Evolutionary conservation across 2,797 vertebrate species (phyloP).

Genomic region (Micrastur ruficollis): DNA sequence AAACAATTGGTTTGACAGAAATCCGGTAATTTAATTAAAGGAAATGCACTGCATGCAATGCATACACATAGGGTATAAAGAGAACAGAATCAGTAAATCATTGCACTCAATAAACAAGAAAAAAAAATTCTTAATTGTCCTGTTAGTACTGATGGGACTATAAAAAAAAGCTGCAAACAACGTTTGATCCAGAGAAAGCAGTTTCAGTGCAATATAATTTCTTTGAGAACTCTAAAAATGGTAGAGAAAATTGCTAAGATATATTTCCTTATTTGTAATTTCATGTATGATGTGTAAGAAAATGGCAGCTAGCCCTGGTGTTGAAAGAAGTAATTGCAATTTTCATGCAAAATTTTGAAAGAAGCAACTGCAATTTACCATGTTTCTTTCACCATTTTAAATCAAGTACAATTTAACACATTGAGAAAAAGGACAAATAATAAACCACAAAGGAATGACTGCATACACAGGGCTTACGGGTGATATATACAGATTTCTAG

Average conservation of each 20-base stretch:
- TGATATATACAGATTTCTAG: background rate
- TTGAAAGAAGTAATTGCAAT: background rate
- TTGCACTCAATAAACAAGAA: background rate
- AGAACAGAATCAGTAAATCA: conserved; percentile 1
- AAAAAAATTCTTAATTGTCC: background rate
- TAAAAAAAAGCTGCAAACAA: background rate
- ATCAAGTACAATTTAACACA: background rate
- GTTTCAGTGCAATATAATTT: background rate
- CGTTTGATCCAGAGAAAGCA: background rate
- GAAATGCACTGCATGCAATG: background rate
- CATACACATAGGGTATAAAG: background rate
- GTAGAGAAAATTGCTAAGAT: background rate
- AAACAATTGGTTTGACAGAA: conserved; percentile 26
- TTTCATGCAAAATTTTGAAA: background rate
- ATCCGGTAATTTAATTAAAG: conserved; percentile 48
- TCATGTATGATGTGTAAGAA: background rate
- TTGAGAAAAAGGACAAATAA: background rate
- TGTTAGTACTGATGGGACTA: background rate
- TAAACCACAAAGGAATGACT: background rate
- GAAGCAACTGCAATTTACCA: background rate
- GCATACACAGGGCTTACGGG: background rate
- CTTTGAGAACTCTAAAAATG: background rate
- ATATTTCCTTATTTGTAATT: background rate
- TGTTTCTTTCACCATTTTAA: background rate
- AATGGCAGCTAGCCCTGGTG: background rate